Evolutionary conservation across 1,140 invertebrate species (phyloP).

Genomic region (Carposina sasakii): DNA sequence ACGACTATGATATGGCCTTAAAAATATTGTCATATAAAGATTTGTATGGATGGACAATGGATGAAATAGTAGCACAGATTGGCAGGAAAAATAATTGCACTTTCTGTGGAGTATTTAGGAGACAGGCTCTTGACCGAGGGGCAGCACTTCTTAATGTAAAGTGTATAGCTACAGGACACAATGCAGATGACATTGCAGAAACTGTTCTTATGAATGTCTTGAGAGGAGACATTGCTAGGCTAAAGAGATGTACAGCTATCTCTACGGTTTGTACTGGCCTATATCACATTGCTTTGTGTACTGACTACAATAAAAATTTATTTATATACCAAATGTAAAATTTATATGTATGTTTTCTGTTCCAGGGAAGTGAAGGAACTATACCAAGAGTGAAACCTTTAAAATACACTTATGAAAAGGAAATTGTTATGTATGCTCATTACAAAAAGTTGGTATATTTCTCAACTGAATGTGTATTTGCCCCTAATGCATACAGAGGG

Average conservation of each 20-base stretch:
- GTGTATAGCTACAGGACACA: slow-evolving; percentile 98
- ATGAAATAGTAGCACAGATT: slow-evolving; percentile 95
- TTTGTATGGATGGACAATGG: slow-evolving; percentile 99
- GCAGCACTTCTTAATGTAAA: slow-evolving; percentile 90
- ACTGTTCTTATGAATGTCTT: slow-evolving; percentile 99
- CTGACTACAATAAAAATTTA: no score
- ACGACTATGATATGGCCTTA: slow-evolving; percentile 94
- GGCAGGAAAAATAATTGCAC: slow-evolving; percentile 99
- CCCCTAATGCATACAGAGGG: slow-evolving; percentile 98
- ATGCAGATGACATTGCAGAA: slow-evolving; percentile 99
- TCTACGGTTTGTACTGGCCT: slow-evolving; percentile 78
- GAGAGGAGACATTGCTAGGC: slow-evolving; percentile 94
- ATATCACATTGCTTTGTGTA: not conserved
- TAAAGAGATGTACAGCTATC: slow-evolving; percentile 93
- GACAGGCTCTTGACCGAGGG: slow-evolving; percentile 96
- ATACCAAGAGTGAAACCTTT: slow-evolving; percentile 97
- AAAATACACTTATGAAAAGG: slow-evolving; percentile 99
- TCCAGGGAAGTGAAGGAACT: slow-evolving; percentile 86
- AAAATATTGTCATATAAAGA: slow-evolving; percentile 99
- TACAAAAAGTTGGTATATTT: slow-evolving; percentile 99
- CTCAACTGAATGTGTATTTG: slow-evolving; percentile 98
- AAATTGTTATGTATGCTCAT: slow-evolving; percentile 99
- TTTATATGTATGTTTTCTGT: slow-evolving; percentile 34
- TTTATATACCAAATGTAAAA: no score
- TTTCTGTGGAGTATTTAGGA: slow-evolving; percentile 97